Percentiles rank a stretch among this genome's conserved stretches.
These are phyloP conservation scores for Arrhopalites spinosus DNA, from an alignment of 2,888 invertebrate genomes.

Conservation along the genomic window DNA sequence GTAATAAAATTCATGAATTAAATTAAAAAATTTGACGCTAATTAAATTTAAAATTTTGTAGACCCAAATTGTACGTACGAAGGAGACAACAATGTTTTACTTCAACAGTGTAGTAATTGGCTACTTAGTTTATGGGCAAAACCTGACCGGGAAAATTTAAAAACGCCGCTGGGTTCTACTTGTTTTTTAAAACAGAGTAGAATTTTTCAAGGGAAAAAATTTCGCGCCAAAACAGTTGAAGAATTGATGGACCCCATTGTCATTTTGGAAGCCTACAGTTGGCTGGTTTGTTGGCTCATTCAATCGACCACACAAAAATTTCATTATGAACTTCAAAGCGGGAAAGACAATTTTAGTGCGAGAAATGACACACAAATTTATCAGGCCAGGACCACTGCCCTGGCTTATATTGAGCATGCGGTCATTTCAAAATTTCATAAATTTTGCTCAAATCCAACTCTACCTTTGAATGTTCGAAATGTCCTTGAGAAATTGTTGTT, in stretches of 20 bases:
- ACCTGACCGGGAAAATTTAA: slow-evolving; percentile 54
- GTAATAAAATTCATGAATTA: no score
- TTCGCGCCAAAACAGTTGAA: slow-evolving; percentile 61
- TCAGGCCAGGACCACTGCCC: slow-evolving; percentile 74
- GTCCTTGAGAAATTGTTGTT: slow-evolving; percentile 68
- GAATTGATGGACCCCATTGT: slow-evolving; percentile 65
- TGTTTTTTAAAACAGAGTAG: slow-evolving; percentile 68
- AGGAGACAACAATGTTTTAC: slow-evolving; percentile 82
- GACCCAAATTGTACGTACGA: slow-evolving; percentile 89
- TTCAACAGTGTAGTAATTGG: slow-evolving; percentile 89
- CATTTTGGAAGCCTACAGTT: slow-evolving; percentile 72
- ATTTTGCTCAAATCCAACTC: slow-evolving; percentile 60
- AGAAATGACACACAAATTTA: slow-evolving; percentile 87
- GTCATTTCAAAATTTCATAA: slow-evolving; percentile 61
- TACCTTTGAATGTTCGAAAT: slow-evolving; percentile 55
- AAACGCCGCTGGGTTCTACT: slow-evolving; percentile 70
- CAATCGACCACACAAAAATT: slow-evolving; percentile 69
- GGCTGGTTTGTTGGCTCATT: slow-evolving; percentile 79
- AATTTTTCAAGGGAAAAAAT: slow-evolving; percentile 64
- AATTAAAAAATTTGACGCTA: no score
- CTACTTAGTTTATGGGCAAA: slow-evolving; percentile 63
- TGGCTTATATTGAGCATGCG: slow-evolving; percentile 69
- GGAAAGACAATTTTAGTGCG: slow-evolving; percentile 69
- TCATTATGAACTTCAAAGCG: neutral
- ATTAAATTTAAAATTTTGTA: no score